These are phyloP conservation scores for Halcyon badia DNA, from an alignment of 2,797 vertebrate genomes.

Conservation along the genomic window DNA sequence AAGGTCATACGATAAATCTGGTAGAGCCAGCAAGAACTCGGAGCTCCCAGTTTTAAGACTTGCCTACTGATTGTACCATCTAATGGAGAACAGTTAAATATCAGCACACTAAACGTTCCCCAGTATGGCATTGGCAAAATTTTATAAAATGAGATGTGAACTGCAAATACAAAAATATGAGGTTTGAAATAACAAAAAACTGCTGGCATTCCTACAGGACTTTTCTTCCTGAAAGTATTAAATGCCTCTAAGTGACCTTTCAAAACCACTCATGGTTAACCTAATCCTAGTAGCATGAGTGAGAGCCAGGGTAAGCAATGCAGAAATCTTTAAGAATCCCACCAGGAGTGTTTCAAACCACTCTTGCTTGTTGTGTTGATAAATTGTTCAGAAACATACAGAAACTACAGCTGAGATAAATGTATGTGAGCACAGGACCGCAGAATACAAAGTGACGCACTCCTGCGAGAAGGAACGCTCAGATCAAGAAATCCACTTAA, in stretches of 20 bases:
- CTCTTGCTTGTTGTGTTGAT: neutral
- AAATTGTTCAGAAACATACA: neutral
- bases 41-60: neutral
- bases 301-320: neutral
- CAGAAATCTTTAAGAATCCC: neutral
- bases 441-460: neutral
- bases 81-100: neutral
- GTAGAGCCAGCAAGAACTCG: neutral
- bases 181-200: neutral
- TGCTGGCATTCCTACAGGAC: neutral
- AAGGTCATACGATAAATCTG: neutral
- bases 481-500: neutral
- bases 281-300: neutral
- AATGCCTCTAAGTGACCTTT: neutral
- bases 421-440: rapidly evolving
- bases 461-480: neutral
- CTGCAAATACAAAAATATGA: neutral
- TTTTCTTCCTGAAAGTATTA: neutral
- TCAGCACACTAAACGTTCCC: neutral
- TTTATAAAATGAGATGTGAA: neutral
- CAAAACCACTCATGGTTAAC: neutral
- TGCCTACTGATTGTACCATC: neutral
- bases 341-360: neutral
- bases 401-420: neutral
- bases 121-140: rapidly evolving